phyloP scores from a whole-genome alignment of 2,797 vertebrate species.

The Chlorospingus flavigularis region DNA sequence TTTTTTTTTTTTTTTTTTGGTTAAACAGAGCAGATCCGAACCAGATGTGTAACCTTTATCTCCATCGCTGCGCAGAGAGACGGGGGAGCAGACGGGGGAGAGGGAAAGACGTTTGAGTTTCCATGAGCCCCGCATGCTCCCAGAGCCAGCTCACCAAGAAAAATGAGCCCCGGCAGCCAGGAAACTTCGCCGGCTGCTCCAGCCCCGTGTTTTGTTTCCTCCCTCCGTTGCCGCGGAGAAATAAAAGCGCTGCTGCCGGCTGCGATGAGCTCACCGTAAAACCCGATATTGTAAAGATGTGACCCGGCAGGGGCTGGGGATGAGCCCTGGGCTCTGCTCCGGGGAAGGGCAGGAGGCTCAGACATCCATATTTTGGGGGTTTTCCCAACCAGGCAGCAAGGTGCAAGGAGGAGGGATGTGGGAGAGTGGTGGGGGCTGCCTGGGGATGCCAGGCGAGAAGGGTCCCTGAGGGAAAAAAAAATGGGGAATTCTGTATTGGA shows the following conservation, averaged over 20 bases:
- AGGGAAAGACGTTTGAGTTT: not conserved
- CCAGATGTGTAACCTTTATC: slow-evolving; percentile 73
- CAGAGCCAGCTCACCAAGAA: not conserved
- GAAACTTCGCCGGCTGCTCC: not conserved
- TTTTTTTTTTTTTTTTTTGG: not conserved
- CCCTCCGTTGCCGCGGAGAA: not conserved
- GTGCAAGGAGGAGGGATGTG: not conserved
- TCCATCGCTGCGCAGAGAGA: not conserved
- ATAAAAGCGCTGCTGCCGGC: not conserved
- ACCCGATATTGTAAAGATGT: not conserved
- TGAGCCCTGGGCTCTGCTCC: not conserved
- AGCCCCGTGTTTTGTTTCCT: slow-evolving; percentile 9
- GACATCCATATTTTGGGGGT: not conserved
- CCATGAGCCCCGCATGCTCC: not conserved
- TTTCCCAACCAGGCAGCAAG: not conserved
- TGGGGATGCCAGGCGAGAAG: not conserved
- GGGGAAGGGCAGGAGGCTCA: not conserved
- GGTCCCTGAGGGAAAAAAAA: fast-evolving
- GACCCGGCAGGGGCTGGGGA: fast-evolving
- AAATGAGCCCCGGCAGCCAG: slow-evolving; percentile 23
- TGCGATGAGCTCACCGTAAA: slow-evolving; percentile 7
- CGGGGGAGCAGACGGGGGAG: not conserved
- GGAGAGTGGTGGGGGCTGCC: not conserved
- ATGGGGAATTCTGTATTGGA: not conserved
- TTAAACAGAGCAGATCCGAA: slow-evolving; percentile 63